phyloP scores from a whole-genome alignment of 2,888 invertebrate genomes.

The Gibbula magus region DNA sequence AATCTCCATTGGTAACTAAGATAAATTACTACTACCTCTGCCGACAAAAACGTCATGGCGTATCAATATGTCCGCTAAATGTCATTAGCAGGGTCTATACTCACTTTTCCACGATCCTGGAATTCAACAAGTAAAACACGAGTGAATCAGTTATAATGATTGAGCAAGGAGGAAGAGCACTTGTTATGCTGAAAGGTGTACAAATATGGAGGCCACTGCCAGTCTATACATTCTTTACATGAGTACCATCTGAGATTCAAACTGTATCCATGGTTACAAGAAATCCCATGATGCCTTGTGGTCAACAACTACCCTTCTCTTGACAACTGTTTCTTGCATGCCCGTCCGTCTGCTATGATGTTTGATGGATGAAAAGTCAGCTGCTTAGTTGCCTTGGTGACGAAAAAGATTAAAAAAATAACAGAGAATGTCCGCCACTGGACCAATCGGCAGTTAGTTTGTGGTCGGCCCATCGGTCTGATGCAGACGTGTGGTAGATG shows the following conservation, averaged over 20 bases:
- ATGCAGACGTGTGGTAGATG: not conserved
- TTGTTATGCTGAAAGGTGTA: not conserved
- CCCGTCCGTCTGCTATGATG: conserved; percentile 7
- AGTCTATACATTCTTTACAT: not conserved
- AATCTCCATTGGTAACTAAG: no score
- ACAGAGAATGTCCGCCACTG: not conserved
- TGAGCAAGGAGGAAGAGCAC: conserved; percentile 6
- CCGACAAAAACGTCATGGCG: no score
- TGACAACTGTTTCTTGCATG: not conserved
- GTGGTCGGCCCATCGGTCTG: not conserved
- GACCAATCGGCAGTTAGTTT: not conserved
- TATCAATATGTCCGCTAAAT: no score
- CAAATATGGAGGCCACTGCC: not conserved
- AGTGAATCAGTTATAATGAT: not conserved
- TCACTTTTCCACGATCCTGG: no score
- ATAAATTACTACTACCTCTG: no score
- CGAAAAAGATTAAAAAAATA: not conserved
- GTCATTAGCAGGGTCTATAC: no score
- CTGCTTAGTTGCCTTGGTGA: conserved; percentile 5
- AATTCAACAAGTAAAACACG: no score
- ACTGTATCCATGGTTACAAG: not conserved
- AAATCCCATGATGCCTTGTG: not conserved
- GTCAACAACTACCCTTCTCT: not conserved
- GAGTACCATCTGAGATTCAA: not conserved
- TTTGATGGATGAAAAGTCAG: conserved; percentile 8